Evolutionary conservation across 2,113 vertebrate genomes (phyloP).

Genomic region (Sitta europaea): DNA sequence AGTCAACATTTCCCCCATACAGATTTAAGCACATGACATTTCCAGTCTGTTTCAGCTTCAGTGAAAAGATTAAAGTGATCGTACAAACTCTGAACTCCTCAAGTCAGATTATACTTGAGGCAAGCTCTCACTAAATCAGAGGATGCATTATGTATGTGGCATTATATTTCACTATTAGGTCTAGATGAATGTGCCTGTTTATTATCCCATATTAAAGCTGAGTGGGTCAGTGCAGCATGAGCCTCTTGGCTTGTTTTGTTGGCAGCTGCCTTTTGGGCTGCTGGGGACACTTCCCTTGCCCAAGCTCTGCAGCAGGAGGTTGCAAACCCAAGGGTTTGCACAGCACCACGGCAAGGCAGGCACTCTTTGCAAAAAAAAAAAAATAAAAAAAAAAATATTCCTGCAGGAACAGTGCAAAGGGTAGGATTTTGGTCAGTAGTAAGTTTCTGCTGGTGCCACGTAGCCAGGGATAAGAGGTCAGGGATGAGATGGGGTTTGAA

Average conservation of each 20-base stretch:
- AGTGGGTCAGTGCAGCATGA: not conserved
- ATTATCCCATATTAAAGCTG: not conserved
- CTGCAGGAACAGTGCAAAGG: not conserved
- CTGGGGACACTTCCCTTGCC: not conserved
- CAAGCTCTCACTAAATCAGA: not conserved
- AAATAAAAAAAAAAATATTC: not conserved
- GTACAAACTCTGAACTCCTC: not conserved
- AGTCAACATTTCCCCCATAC: not conserved
- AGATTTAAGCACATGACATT: not conserved
- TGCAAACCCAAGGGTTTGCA: not conserved
- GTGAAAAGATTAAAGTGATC: not conserved
- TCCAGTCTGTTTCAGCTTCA: constrained; percentile 23
- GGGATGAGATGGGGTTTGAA: not conserved
- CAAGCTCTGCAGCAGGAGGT: not conserved
- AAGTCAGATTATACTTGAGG: not conserved
- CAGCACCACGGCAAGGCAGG: not conserved
- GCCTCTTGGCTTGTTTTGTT: not conserved
- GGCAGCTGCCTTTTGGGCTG: not conserved
- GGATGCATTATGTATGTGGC: not conserved
- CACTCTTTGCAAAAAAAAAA: not conserved
- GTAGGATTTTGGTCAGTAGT: not conserved
- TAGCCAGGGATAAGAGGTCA: not conserved
- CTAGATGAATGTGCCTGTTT: not conserved
- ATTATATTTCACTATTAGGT: not conserved
- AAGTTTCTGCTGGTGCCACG: not conserved